Evolutionary conservation across 23 tunicate genomes (phyloP), one percentile per base, ranked within the genome.

Genomic region (Styela plicata): DNA sequence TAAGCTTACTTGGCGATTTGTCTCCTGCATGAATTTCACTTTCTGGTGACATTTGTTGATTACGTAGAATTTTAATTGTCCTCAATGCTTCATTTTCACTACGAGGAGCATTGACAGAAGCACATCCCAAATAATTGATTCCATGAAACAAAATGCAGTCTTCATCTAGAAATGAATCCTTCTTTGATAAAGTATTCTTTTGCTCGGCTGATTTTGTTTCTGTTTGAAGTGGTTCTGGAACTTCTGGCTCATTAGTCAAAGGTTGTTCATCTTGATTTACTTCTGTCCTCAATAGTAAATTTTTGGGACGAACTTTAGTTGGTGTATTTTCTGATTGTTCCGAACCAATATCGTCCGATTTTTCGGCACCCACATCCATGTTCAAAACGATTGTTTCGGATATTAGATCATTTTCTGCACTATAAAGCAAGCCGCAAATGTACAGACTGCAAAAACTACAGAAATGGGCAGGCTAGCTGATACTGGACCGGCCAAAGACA

Each of bases 61-160:
- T 26, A n/a, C 89, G 65, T 29, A 92, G 64, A 26, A 80, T 80
- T 31, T 86, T 77, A 53, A 92, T 92, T 3, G 90, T 70, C 63
- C 74, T 32, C 62, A 80, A 36, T 1, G 89, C 83, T 74, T 87
- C 89, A 19, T 25, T 28, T 87, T 92, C 91, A 71, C 80, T 84
- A 32, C 91, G 34, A 2, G 97, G 88, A 36, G 85, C 84, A 69
- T 85, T 84, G 30, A 92, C 86, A 1, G 89, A 79, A 20, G 90
- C 79, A 68, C 91, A 92, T 22, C 98, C 98, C 34, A 94, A 81
- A 78, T 94, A 94, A 36, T 31, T 83, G 21, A 94, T 84, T 33
- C 82, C 86, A 68, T 87, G 96, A 53, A 93, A 93, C 3, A 88
- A 66, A 27, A 93, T 88, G 75, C 91, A 91, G 63, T 83, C 82